Evolutionary conservation across 1,140 invertebrate species (phyloP).

Genomic region (Drosophila tsacasi): DNA sequence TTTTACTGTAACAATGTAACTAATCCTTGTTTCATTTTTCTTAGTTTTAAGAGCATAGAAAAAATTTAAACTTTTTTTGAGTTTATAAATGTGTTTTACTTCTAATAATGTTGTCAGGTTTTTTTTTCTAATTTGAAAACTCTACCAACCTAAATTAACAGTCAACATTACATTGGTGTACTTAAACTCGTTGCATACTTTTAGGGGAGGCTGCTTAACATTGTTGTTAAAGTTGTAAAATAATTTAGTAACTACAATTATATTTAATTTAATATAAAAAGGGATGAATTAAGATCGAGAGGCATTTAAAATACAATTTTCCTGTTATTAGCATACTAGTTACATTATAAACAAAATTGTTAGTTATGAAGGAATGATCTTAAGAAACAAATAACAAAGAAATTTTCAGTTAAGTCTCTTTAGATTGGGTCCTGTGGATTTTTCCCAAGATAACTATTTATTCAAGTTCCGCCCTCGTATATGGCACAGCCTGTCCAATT

Average conservation of each 20-base stretch:
- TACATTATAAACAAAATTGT: background rate
- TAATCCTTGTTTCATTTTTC: background rate
- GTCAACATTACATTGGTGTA: background rate
- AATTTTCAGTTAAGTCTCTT: background rate
- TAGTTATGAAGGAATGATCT: background rate
- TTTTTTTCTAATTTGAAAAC: background rate
- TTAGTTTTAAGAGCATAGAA: background rate
- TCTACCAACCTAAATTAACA: no score
- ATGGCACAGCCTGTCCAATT: constrained; percentile 36
- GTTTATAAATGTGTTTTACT: background rate
- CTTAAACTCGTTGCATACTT: background rate
- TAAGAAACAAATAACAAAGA: background rate
- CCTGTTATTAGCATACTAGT: no score
- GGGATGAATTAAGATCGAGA: no score
- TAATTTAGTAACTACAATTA: background rate
- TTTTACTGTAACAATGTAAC: background rate
- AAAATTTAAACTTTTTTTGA: no score
- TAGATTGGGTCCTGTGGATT: background rate
- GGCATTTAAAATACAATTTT: background rate
- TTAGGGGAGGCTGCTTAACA: background rate
- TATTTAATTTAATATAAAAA: no score
- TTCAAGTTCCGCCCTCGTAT: constrained; percentile 23
- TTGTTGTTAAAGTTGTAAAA: background rate
- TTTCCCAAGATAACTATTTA: background rate
- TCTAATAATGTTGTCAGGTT: background rate